A percentile compares a stretch with the other conserved stretches of the same genome.
Conservation (phyloP, 2,888 invertebrate species). For the Diplolepis rosae region DNA sequence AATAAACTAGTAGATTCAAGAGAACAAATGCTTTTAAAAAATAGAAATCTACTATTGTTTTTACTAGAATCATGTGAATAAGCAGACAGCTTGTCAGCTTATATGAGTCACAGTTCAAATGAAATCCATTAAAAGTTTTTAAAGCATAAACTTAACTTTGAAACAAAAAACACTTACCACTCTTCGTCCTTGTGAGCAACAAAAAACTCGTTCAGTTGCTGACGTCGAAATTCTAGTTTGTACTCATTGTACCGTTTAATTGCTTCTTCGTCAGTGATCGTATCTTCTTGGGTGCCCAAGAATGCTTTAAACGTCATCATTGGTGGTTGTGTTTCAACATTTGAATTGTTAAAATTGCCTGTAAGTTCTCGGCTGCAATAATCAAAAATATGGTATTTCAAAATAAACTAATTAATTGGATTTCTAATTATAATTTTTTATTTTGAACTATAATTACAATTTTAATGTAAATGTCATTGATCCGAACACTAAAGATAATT, state of each 20-base stretch:
- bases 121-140: neutral
- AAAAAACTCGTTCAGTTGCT: constrained; percentile 98
- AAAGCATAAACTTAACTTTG: neutral
- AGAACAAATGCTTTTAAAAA: neutral
- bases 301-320: constrained; percentile 99
- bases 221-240: constrained; percentile 96
- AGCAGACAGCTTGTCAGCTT: neutral
- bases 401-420: too few species aligned
- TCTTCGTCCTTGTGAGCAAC: constrained; percentile 99
- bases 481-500: too few species aligned
- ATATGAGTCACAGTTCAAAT: neutral
- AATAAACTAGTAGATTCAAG: neutral
- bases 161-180: constrained; percentile 84
- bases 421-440: too few species aligned
- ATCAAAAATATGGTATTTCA: too few species aligned
- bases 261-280: constrained; percentile 97
- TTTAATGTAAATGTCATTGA: constrained; percentile 20
- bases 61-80: neutral
- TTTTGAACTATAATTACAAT: too few species aligned
- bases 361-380: constrained; percentile 66
- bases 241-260: constrained; percentile 98
- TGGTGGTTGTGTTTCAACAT: constrained; percentile 87
- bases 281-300: constrained; percentile 96
- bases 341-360: constrained; percentile 71
- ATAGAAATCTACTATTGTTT: neutral